A percentile compares a stretch with the other conserved stretches of the same genome.
Evolutionary conservation across 92 coral and sea anemone species (phyloP).

Genomic region (Phenganax subtilis): DNA sequence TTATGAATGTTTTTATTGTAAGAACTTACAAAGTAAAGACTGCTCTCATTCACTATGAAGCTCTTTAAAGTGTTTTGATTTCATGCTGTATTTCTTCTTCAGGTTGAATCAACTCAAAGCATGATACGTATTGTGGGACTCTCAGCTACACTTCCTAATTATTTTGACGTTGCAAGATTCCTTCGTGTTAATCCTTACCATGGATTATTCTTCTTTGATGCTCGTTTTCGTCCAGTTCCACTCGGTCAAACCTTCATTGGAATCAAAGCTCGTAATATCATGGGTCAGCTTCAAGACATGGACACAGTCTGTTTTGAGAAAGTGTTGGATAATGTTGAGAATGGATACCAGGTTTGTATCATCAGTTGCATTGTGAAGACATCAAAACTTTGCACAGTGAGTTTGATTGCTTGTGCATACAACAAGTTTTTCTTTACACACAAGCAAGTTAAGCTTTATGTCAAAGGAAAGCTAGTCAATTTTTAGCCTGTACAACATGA

Average conservation of each 20-base stretch:
- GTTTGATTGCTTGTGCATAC: background rate
- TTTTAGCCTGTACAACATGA: no score
- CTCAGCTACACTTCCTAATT: conserved; percentile 96
- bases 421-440: no score
- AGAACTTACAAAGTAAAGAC: background rate
- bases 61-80: background rate
- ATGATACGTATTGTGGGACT: conserved; percentile 97
- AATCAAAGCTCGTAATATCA: conserved; percentile 64
- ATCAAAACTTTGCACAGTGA: background rate
- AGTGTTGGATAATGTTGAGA: conserved; percentile 74
- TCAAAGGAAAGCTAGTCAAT: no score
- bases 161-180: conserved; percentile 82
- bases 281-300: conserved; percentile 82
- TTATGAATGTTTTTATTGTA: background rate
- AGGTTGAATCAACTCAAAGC: conserved; percentile 90
- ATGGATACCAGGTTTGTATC: conserved; percentile 82
- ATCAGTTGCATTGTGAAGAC: background rate
- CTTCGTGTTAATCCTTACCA: conserved; percentile 79
- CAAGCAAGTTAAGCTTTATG: no score
- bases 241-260: conserved; percentile 94
- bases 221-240: conserved; percentile 91
- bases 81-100: background rate
- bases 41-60: background rate
- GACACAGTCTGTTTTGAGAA: conserved; percentile 89
- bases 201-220: conserved; percentile 91